phyloP scores from a whole-genome alignment of 2,888 invertebrate species.

The Pseudococcus jackbeardsleyi region DNA sequence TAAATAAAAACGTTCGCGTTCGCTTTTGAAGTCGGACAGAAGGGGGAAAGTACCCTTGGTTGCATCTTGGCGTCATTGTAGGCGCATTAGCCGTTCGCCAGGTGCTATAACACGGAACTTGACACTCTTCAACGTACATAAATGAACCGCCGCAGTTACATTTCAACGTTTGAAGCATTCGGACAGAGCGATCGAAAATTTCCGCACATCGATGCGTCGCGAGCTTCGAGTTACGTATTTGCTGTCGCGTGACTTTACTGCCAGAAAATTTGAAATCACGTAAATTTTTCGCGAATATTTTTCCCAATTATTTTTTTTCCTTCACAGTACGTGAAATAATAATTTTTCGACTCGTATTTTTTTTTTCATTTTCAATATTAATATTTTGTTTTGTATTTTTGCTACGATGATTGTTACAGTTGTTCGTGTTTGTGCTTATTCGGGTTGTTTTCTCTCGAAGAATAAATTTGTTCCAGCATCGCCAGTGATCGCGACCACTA shows the following conservation, averaged over 20 bases:
- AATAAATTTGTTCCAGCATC: background rate
- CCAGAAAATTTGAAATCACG: background rate
- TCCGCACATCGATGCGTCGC: conserved; percentile 7
- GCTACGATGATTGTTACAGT: background rate
- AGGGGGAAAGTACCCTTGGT: conserved; percentile 41
- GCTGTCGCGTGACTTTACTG: background rate
- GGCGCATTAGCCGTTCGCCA: conserved; percentile 46
- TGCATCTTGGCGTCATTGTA: conserved; percentile 42
- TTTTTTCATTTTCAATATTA: background rate
- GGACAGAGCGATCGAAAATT: conserved; percentile 32
- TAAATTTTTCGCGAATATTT: background rate
- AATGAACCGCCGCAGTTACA: conserved; percentile 50
- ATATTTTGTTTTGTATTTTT: background rate
- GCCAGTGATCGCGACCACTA: background rate
- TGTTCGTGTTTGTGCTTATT: background rate
- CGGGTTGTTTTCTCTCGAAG: background rate
- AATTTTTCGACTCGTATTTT: background rate
- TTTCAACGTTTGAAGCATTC: conserved; percentile 54
- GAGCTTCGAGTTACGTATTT: conserved; percentile 5
- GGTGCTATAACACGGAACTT: conserved; percentile 54
- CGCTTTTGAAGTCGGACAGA: conserved; percentile 20
- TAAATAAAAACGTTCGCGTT: background rate
- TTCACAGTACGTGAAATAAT: too few species aligned
- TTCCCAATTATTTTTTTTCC: too few species aligned
- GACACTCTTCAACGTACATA: conserved; percentile 39